Evolutionary conservation across 2,888 invertebrate genomes (phyloP), one percentile per base, ranked within the genome.

Genomic region (Volucella inflata): DNA sequence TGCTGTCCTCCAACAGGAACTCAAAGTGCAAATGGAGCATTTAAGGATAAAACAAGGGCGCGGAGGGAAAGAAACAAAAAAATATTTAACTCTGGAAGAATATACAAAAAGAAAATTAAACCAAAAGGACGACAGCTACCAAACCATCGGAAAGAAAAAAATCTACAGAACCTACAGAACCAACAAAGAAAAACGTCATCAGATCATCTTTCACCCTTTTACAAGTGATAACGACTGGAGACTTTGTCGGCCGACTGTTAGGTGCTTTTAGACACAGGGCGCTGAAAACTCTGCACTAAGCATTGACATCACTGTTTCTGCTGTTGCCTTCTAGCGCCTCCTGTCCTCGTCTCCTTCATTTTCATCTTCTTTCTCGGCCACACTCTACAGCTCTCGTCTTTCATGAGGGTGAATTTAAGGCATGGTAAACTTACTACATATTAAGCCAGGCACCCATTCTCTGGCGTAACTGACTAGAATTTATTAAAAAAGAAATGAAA

Each of bases 21-120:
- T 59, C 21, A 72, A 79, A 72, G 59, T 72, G 78, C 78, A 65
- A 72, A 79, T 79, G 64, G 68, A 79, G 72, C 71, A 72, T 72
- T 70, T 59, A 70, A 64, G 70, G 64, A 78, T 64, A 76, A 60
- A 53, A 67, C 8, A 51, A 36, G 16, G 16, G 36, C 53, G 51
- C 14, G 17, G 51, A 59, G 57, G 48, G 40, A 72, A 21, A 11
- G 12, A 14, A 11, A 30, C 38, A 14, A 68, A 51, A 51, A 57
- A 70, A 77, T 62, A 57, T 76, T 76, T 59, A 67, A 57, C 67
- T 76, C 75, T 50, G 42, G 10, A 30, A 55, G 21, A 1, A 14
- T 12, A n/a, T 48, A 14, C 12, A 8, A 16, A 21, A 6, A 71
- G 10, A 46, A 48, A 50, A 51, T 36, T 17, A 38, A n/a, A 12